These are phyloP conservation scores for Apeltes quadracus DNA, from an alignment of 2,113 vertebrate genomes.

Conservation along the genomic window DNA sequence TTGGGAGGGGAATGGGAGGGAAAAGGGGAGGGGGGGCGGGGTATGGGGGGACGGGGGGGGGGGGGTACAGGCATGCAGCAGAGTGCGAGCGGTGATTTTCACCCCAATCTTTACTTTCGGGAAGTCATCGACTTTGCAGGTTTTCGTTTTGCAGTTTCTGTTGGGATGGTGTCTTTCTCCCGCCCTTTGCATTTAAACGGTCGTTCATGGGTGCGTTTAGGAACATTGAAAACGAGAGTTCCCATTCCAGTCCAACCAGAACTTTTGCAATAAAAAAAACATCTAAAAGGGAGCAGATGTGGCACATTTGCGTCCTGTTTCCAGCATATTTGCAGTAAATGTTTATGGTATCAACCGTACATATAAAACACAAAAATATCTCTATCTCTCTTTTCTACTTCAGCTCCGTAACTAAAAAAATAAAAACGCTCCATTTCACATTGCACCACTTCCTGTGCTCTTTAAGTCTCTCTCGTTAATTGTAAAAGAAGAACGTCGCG, in stretches of 20 bases:
- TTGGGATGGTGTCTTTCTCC: slow-evolving; percentile 59
- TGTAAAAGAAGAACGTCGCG: neutral
- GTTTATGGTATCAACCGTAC: too few species aligned
- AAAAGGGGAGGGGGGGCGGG: neutral
- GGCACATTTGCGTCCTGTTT: too few species aligned
- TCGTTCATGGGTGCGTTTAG: neutral
- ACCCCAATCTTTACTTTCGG: slow-evolving; percentile 55
- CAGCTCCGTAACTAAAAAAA: slow-evolving; percentile 43
- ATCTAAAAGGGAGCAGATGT: too few species aligned
- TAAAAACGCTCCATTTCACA: slow-evolving; percentile 52
- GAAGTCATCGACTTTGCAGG: slow-evolving; percentile 68
- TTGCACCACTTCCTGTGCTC: slow-evolving; percentile 9
- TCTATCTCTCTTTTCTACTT: too few species aligned
- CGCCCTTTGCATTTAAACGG: neutral
- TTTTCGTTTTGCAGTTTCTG: slow-evolving; percentile 38
- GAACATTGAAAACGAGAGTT: slow-evolving; percentile 5
- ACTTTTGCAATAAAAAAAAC: neutral
- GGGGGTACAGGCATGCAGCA: slow-evolving; percentile 1
- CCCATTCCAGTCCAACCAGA: neutral
- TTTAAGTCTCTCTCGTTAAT: neutral
- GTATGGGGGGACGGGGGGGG: too few species aligned
- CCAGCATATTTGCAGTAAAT: too few species aligned
- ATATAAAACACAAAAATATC: too few species aligned
- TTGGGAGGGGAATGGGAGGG: slow-evolving; percentile 34
- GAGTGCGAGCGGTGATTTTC: slow-evolving; percentile 40